phyloP scores from a whole-genome alignment of 2,888 invertebrate genomes.

The Sinohyriopsis cumingii region DNA sequence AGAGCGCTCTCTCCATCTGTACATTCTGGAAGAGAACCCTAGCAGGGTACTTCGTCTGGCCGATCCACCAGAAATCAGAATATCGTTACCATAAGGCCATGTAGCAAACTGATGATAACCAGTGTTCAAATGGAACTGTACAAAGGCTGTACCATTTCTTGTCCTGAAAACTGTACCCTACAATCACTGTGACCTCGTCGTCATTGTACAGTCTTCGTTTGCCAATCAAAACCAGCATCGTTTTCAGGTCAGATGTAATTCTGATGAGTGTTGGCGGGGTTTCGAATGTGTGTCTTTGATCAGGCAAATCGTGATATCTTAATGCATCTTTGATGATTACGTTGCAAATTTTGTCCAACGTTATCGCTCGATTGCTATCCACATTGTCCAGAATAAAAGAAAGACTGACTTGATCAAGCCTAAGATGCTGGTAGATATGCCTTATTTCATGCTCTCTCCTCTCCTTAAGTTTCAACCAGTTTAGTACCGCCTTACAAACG shows the following conservation, averaged over 20 bases:
- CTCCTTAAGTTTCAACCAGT: conserved; percentile 28
- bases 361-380: conserved; percentile 24
- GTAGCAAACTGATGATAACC: conserved; percentile 42
- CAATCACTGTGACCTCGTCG: conserved; percentile 11
- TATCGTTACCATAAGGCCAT: conserved; percentile 44
- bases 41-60: conserved; percentile 19
- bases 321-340: conserved; percentile 28
- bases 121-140: conserved; percentile 24
- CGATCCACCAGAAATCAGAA: conserved; percentile 45
- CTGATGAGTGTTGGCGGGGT: conserved; percentile 16
- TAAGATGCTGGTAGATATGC: no score
- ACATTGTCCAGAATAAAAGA: conserved; percentile 39
- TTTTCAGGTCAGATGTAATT: conserved; percentile 10
- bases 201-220: no score
- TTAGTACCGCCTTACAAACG: conserved; percentile 28
- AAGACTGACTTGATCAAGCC: conserved; percentile 29
- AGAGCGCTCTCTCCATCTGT: conserved; percentile 37
- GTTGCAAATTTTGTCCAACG: conserved; percentile 22
- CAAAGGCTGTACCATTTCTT: conserved; percentile 41
- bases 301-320: conserved; percentile 42
- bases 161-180: background rate
- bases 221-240: no score
- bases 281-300: conserved; percentile 27
- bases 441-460: conserved; percentile 15
- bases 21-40: conserved; percentile 36